These are phyloP conservation scores for Narcine bancroftii DNA, from an alignment of 2,113 vertebrate species.

Conservation along the genomic window DNA sequence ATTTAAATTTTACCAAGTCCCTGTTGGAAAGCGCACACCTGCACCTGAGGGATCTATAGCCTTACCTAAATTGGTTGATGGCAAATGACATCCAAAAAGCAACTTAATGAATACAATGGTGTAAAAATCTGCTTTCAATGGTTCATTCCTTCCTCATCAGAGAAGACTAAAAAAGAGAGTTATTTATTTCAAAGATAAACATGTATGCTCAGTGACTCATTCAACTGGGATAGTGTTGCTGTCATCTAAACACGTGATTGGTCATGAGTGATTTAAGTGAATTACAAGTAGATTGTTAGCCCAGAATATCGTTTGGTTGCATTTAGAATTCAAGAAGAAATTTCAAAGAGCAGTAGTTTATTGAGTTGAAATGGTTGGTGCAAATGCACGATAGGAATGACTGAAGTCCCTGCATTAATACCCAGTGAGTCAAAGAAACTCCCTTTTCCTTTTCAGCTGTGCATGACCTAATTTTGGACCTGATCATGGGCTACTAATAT, in stretches of 20 bases:
- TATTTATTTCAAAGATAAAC: background rate
- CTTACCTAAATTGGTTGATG: constrained; percentile 20
- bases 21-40: background rate
- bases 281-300: background rate
- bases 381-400: background rate
- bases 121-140: background rate
- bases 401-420: background rate
- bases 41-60: background rate
- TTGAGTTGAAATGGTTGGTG: background rate
- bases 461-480: background rate
- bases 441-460: background rate
- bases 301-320: background rate
- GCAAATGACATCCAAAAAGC: background rate
- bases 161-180: background rate
- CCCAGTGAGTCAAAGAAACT: background rate
- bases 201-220: background rate
- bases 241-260: background rate
- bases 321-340: background rate
- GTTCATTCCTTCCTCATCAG: background rate
- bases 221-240: background rate
- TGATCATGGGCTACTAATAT: background rate
- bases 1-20: background rate
- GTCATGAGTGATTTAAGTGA: background rate
- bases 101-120: background rate
- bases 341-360: background rate